A percentile compares a stretch with the other conserved stretches of the same genome.
Conservation (phyloP, 2,113 vertebrate genomes). For the Myrmecobius fasciatus region DNA sequence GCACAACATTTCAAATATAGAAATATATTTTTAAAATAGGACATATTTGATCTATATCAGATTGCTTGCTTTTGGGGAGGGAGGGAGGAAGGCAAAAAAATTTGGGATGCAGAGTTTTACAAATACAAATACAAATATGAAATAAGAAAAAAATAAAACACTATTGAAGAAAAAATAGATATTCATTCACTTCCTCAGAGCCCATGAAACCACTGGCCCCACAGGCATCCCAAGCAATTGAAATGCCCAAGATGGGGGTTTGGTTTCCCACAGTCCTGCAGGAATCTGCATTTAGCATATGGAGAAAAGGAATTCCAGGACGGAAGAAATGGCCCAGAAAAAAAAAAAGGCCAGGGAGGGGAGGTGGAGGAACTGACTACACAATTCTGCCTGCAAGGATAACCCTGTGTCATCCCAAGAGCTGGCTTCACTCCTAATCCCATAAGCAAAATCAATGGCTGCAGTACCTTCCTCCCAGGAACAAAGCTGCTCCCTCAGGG, state of each 20-base stretch:
- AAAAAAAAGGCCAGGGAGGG: neutral
- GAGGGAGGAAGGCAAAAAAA: too few species aligned
- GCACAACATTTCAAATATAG: too few species aligned
- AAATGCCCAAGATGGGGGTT: neutral
- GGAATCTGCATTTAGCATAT: neutral
- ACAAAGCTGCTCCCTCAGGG: too few species aligned
- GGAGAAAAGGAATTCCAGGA: neutral
- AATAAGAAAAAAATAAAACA: too few species aligned
- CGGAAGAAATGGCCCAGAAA: neutral
- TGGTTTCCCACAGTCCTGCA: neutral
- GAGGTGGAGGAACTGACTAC: neutral
- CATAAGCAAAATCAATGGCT: neutral
- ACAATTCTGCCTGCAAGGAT: neutral
- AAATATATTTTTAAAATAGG: too few species aligned
- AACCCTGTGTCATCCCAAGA: neutral
- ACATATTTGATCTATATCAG: too few species aligned
- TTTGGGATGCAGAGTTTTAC: too few species aligned
- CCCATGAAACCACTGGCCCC: neutral
- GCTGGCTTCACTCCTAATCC: neutral
- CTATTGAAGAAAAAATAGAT: neutral
- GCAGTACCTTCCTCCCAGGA: neutral
- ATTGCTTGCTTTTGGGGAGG: too few species aligned
- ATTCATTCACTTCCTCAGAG: neutral
- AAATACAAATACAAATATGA: too few species aligned
- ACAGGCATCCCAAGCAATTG: neutral